phyloP scores from a whole-genome alignment of 2,888 invertebrate species.

The Ormyrus rosae region DNA sequence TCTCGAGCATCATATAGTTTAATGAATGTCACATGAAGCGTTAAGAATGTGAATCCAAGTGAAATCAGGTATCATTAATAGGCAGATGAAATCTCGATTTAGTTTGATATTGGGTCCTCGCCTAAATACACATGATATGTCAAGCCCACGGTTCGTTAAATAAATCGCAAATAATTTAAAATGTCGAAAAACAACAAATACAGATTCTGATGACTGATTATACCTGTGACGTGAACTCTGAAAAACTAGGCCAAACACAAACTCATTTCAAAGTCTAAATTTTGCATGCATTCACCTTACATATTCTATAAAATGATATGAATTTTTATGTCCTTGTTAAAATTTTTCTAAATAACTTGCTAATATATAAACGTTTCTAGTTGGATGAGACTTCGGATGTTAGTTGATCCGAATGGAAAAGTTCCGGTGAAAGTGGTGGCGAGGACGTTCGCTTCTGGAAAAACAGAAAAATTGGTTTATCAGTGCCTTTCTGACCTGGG shows the following conservation, averaged over 20 bases:
- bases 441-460: constrained; percentile 99
- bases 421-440: constrained; percentile 98
- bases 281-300: no score
- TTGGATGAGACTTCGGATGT: constrained; percentile 98
- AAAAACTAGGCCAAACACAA: no score
- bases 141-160: not conserved
- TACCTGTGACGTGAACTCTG: no score
- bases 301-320: no score
- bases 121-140: not conserved
- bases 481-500: constrained; percentile 96
- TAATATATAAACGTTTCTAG: constrained; percentile 78
- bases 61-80: constrained; percentile 16
- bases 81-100: constrained; percentile 8
- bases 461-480: constrained; percentile 98
- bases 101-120: constrained; percentile 6
- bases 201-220: no score
- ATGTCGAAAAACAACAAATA: no score
- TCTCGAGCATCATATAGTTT: not conserved
- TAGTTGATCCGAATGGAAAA: constrained; percentile 94
- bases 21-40: constrained; percentile 1
- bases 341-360: no score
- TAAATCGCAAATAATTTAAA: not conserved
- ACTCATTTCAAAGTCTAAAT: no score
- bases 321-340: no score
- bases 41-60: constrained; percentile 13